phyloP scores from a whole-genome alignment of 2,113 vertebrate species.

The Cyrtonyx montezumae region DNA sequence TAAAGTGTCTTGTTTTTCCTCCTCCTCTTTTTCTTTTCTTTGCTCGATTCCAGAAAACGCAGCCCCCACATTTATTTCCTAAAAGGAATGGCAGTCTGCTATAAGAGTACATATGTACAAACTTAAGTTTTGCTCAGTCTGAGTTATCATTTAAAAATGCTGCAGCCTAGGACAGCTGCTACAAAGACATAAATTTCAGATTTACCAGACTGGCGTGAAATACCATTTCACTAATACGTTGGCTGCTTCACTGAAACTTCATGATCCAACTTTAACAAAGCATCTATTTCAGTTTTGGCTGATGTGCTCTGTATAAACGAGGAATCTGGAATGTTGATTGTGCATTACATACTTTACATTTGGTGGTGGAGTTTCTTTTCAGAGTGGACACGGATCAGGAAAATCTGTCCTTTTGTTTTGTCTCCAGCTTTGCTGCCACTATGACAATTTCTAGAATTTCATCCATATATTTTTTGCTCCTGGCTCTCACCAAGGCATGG shows the following conservation, averaged over 20 bases:
- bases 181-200: conserved; percentile 14
- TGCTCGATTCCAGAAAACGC: not conserved
- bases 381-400: not conserved
- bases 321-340: not conserved
- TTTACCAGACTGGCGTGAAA: conserved; percentile 37
- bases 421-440: not conserved
- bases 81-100: not conserved
- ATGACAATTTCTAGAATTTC: not conserved
- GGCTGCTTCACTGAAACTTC: conserved; percentile 40
- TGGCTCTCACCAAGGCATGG: not conserved
- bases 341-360: not conserved
- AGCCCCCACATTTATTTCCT: not conserved
- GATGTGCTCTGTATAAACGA: not conserved
- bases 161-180: conserved; percentile 52
- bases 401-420: not conserved
- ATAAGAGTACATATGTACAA: not conserved
- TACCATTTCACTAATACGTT: conserved; percentile 38
- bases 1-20: not conserved
- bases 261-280: conserved; percentile 12
- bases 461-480: not conserved
- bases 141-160: conserved; percentile 54
- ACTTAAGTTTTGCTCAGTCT: conserved; percentile 40
- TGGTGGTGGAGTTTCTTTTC: not conserved
- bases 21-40: not conserved
- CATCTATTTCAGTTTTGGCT: conserved; percentile 1